Base-by-base conservation (phyloP, 2,113 vertebrate species). In the Mungos mungo region DNA sequence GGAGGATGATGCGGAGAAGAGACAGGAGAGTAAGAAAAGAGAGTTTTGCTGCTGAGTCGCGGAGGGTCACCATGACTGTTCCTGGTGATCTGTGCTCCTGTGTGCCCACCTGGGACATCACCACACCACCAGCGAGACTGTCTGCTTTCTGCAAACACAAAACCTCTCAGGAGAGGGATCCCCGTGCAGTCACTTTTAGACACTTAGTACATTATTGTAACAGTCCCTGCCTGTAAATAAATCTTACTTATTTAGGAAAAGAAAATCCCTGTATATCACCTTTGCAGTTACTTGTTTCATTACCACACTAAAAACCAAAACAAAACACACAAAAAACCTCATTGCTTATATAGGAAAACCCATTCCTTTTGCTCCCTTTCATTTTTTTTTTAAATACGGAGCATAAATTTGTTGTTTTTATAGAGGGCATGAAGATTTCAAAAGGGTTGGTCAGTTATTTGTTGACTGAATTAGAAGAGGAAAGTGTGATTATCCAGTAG, bases 281-380 rank as follows among this genome's bases (percentile, higher is more conserved):
- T 96, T 84, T 77, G 45, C 92, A 81, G 57, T 94, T n/a, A 84
- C n/a, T 96, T 81, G n/a, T 50, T 92, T 97, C 52, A 21, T 90
- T 68, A 90, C 60, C 69, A 84, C 35, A 57, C 18, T 93, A 31
- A 82, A 95, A 90, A 76, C 19, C n/a, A 72, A 63, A 63, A 38
- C 52, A 54, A 54, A 54, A 3, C 16, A 18, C 54, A 21, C 6
- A 57, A 92, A 52, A 50, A 9, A 93, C 84, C 29, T 50, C 65
- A 60, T 29, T 41, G 35, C 71, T 92, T 95, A 54, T 54, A 33
- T 79, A 94, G 31, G 45, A 84, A 97, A 96, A 76, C 18, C 18
- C 18, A 90, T 87, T 35, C n/a, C 85, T 92, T 80, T 50, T 68
- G 27, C n/a, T 33, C 31, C 38, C 47, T 89, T 66, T 45, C 9